These are phyloP conservation scores for Pica pica DNA, from an alignment of 2,113 vertebrate species.

Conservation along the genomic window DNA sequence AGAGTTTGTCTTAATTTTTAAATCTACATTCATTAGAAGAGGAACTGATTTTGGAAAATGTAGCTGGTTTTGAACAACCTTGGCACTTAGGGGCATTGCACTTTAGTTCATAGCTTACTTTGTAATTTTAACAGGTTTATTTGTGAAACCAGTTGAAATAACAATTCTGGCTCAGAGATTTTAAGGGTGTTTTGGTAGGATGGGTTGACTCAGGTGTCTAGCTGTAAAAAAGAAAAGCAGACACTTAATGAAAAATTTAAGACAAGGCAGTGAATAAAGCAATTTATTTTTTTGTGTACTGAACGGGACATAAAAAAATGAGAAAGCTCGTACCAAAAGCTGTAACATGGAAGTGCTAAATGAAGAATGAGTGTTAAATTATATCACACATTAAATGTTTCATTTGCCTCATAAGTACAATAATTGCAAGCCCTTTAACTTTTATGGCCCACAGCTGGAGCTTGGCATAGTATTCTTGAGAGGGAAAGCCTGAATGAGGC, in stretches of 20 bases:
- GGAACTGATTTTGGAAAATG: background rate
- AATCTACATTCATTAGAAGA: background rate
- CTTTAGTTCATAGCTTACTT: background rate
- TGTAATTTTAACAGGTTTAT: background rate
- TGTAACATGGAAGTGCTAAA: background rate
- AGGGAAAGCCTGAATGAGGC: background rate
- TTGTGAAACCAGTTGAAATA: background rate
- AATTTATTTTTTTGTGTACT: background rate
- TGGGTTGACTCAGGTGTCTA: background rate
- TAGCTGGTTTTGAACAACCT: background rate
- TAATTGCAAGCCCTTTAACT: background rate
- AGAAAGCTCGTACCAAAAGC: background rate
- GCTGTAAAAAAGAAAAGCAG: background rate
- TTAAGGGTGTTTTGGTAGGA: background rate
- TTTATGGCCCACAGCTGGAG: background rate
- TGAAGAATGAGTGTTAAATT: background rate
- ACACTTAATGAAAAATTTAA: background rate
- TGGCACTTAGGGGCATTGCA: fast-evolving
- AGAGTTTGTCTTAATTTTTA: background rate
- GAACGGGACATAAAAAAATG: background rate
- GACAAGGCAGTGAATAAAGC: background rate
- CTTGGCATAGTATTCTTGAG: background rate
- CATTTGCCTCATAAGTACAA: background rate
- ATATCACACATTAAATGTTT: background rate
- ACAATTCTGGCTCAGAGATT: background rate